Base-by-base conservation (phyloP, 2,888 invertebrate genomes). In the Allygus modestus region DNA sequence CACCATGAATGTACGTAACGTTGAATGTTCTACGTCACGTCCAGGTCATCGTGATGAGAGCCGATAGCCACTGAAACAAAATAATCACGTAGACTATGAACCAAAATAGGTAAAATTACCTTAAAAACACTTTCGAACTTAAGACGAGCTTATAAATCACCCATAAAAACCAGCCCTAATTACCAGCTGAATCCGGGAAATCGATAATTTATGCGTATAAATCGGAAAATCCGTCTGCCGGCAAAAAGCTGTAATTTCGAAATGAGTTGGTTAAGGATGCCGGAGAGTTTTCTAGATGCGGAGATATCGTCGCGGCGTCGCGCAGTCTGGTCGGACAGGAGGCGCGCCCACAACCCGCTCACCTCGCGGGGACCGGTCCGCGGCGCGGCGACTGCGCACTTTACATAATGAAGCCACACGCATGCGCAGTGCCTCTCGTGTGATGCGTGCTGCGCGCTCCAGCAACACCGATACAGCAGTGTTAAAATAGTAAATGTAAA, bases 371-470 rank as follows among this genome's bases (percentile, higher is more conserved):
- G n/a, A 23, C 23, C n/a, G 37, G 37, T 9, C 54, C 11, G 5
- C 20, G 5, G 9, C 23, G 46, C 54, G 20, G 7, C 65, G 65
- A 65, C 65, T 65, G 65, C 65, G 65, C 65, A 65, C 15, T 65
- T 65, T 65, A 17, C 65, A 65, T 65, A 65, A 65, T 65, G 65
- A 65, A 65, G 65, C 65, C 65, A 28, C 65, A 65, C 65, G 65
- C 65, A 65, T 65, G 65, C 65, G 65, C 17, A 7, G 28, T 2
- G 12, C 15, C 1, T 26, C 23, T 12, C 2, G 7, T 23, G 58
- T 9, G 0, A 20, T 1, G 28, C 65, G 65, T 1, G 5, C 54
- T 20, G 54, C 54, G 15, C 1, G 17, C 46, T 46, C 17, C 46
- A 11, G 23, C 54, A 17, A 46, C 46, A n/a, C n/a, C n/a, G n/a